Percentiles rank a stretch among this genome's conserved stretches.
phyloP scores from a whole-genome alignment of 2,113 vertebrate genomes.

The Ramphastos sulfuratus region DNA sequence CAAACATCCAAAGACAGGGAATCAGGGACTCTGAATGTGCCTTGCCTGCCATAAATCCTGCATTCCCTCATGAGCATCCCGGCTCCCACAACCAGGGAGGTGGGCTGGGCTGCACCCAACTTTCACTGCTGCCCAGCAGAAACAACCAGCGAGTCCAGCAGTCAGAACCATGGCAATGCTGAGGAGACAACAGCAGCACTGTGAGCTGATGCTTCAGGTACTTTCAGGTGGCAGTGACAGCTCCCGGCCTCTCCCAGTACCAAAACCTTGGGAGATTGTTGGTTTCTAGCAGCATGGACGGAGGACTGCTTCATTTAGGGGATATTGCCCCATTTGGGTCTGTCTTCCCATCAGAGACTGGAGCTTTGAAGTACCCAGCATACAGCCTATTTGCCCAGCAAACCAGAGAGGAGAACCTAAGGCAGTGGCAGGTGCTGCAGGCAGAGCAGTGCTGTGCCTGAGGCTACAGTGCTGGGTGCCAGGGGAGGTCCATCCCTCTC shows the following conservation, averaged over 20 bases:
- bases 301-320: neutral
- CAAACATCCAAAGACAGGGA: neutral
- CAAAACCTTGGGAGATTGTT: neutral
- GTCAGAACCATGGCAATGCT: accelerated
- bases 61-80: neutral
- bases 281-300: neutral
- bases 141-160: accelerated
- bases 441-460: neutral
- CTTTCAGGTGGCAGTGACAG: accelerated
- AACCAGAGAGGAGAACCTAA: neutral
- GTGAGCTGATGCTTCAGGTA: neutral
- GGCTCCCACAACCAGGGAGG: neutral
- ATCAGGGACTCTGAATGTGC: accelerated
- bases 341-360: neutral
- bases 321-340: neutral
- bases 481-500: neutral
- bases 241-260: neutral
- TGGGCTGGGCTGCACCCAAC: neutral
- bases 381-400: neutral
- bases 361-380: neutral
- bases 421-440: neutral
- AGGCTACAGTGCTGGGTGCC: neutral
- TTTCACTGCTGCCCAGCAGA: neutral
- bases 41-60: neutral
- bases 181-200: accelerated